Evolutionary conservation across 1,140 invertebrate genomes (phyloP).

Genomic region (Sarcophaga peregrina): DNA sequence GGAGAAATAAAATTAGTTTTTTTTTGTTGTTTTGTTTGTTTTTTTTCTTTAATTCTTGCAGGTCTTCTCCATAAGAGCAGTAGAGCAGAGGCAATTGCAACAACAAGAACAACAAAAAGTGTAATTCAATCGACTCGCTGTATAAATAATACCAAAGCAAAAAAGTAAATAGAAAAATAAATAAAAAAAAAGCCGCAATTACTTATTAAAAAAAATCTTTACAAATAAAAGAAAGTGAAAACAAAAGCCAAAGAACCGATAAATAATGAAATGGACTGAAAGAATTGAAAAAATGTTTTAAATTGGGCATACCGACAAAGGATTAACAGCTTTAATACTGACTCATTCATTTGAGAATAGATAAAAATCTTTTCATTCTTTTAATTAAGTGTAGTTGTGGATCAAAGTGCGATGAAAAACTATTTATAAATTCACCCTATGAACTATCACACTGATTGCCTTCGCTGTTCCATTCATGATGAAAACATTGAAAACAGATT

Average conservation of each 20-base stretch:
- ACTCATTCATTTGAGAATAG: too few species aligned
- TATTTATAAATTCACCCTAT: too few species aligned
- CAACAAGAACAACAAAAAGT: constrained; percentile 12
- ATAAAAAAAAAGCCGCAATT: background rate
- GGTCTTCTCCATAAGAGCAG: constrained; percentile 19
- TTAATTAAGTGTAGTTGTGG: too few species aligned
- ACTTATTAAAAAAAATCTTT: background rate
- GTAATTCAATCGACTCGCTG: constrained; percentile 9
- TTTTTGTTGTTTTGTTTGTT: background rate
- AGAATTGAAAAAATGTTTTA: background rate
- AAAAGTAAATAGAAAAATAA: constrained; percentile 17
- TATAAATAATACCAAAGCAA: constrained; percentile 6
- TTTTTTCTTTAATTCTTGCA: constrained; percentile 15
- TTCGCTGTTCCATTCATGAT: too few species aligned
- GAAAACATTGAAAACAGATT: too few species aligned
- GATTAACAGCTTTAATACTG: too few species aligned
- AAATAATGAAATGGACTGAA: background rate
- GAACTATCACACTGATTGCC: too few species aligned
- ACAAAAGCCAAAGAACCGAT: background rate
- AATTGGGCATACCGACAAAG: too few species aligned
- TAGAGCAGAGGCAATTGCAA: background rate
- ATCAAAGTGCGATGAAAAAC: too few species aligned
- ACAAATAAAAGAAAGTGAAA: background rate
- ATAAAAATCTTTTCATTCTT: too few species aligned
- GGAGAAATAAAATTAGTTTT: background rate